Evolutionary conservation across 2,888 invertebrate species (phyloP).

Genomic region (Ormyrus nitidulus): DNA sequence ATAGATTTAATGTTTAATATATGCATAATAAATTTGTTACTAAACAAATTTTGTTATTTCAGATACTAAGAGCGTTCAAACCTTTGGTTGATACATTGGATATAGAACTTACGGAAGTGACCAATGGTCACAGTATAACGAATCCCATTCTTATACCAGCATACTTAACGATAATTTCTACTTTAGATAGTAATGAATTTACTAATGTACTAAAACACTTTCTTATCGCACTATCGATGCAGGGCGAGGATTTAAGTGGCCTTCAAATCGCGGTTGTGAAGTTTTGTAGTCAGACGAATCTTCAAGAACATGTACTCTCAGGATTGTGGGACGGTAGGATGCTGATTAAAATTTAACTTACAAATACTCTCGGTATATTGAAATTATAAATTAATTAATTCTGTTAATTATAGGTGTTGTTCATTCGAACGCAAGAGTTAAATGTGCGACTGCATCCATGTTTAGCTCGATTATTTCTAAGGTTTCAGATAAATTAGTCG

Average conservation of each 20-base stretch:
- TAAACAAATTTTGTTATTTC: not conserved
- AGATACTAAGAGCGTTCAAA: slow-evolving; percentile 79
- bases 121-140: slow-evolving; percentile 76
- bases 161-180: slow-evolving; percentile 79
- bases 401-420: slow-evolving; percentile 77
- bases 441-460: slow-evolving; percentile 79
- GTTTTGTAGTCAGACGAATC: slow-evolving; percentile 75
- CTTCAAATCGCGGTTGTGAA: slow-evolving; percentile 77
- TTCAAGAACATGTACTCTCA: slow-evolving; percentile 80
- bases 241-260: slow-evolving; percentile 77
- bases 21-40: too few species aligned
- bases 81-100: slow-evolving; percentile 80
- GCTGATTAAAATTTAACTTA: slow-evolving; percentile 74
- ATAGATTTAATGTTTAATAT: not conserved
- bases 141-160: slow-evolving; percentile 80
- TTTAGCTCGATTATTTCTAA: slow-evolving; percentile 78
- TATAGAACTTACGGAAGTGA: slow-evolving; percentile 78
- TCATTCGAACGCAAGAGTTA: slow-evolving; percentile 80
- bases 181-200: slow-evolving; percentile 76
- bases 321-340: slow-evolving; percentile 84
- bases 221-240: slow-evolving; percentile 75
- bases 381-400: not conserved
- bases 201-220: slow-evolving; percentile 80
- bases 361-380: not conserved
- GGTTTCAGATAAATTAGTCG: slow-evolving; percentile 78